A percentile compares a stretch with the other conserved stretches of the same genome.
Evolutionary conservation across 2,797 vertebrate genomes (phyloP).

Genomic region (Masticophis lateralis): DNA sequence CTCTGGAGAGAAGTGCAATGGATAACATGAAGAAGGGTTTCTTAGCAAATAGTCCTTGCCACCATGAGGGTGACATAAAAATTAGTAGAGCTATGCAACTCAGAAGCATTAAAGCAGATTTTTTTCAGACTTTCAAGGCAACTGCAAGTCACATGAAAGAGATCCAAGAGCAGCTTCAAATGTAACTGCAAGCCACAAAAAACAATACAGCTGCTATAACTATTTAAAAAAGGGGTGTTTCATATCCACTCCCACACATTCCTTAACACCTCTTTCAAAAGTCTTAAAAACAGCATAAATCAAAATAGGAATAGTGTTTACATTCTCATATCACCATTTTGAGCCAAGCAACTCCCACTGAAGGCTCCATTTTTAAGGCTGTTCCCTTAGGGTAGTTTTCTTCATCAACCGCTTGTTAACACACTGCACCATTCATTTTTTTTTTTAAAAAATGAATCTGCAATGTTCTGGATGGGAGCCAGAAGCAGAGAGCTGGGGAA

Average conservation of each 20-base stretch:
- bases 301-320: background rate
- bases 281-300: background rate
- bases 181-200: background rate
- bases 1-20: constrained; percentile 7
- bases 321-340: constrained; percentile 27
- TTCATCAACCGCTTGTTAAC: constrained; percentile 67
- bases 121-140: background rate
- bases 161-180: background rate
- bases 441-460: constrained; percentile 34
- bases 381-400: constrained; percentile 54
- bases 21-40: background rate
- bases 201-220: background rate
- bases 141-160: background rate
- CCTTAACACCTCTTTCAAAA: background rate
- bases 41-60: background rate
- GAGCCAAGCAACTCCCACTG: constrained; percentile 12
- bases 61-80: background rate
- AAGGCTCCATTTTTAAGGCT: constrained; percentile 52
- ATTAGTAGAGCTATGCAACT: background rate
- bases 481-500: constrained; percentile 50
- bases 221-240: background rate
- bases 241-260: background rate
- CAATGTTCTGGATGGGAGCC: constrained; percentile 54
- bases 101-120: background rate
- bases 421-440: constrained; percentile 72